Evolutionary conservation across 2,113 vertebrate genomes (phyloP), one percentile per base, ranked within the genome.

Genomic region (Cepphus grylle): DNA sequence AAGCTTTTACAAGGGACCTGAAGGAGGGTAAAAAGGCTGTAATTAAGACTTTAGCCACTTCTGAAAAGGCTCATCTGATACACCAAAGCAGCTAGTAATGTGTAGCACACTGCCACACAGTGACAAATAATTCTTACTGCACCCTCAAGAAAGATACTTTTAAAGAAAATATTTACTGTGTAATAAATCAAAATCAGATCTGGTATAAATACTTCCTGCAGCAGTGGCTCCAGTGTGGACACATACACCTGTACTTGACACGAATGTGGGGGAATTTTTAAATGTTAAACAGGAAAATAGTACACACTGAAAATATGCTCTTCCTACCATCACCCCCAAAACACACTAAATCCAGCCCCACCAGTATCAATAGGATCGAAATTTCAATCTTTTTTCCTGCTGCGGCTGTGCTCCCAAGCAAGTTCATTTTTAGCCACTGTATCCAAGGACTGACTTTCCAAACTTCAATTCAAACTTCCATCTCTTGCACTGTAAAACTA

Each of bases 71-170:
- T 45, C 22, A n/a, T 52, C 27, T 53, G 20, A 38, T 22, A 18
- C 4, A 36, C 22, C 38, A 79, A 61, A 52, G 42, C 50, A 70
- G 42, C 6, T 1, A 82, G 83, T 94, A 80, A 45, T 1, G 29
- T 63, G 82, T 94, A 79, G 29, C 49, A 89, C 77, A 95, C 83
- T 91, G 96, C 97, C 97, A 96, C 97, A 81, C 93, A 43, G 97
- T 80, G 97, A 82, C 94, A 50, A 84, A 66, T 25, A 40, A 25
- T 65, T 69, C 56, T 66, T 65, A 94, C 81, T 97, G 93, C 97
- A 97, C 8, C 14, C 53, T 81, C 40, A 87, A 53, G 52, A 62
- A 81, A 67, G 20, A 34, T 1, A 6, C n/a, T 61, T 42, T 32
- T 19, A 50, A 67, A 83, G 34, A 27, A 88, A 43, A 5, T 52